Conservation (phyloP, 2,797 vertebrate genomes). For the Cryptoprocta ferox region DNA sequence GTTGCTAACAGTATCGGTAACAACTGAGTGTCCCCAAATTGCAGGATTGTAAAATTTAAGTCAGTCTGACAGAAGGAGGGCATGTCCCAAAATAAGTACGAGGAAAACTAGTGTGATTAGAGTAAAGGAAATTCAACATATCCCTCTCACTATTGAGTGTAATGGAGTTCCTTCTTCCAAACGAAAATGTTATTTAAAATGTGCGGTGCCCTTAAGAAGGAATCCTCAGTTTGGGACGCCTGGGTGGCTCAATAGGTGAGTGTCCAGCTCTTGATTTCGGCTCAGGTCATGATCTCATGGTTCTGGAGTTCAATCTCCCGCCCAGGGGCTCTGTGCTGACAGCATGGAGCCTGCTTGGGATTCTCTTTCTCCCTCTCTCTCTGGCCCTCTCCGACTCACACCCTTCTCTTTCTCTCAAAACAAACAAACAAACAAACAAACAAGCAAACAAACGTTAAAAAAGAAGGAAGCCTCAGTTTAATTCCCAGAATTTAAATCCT, state of each 20-base stretch:
- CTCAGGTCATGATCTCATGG: too few species aligned
- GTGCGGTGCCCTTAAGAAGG: slow-evolving; percentile 59
- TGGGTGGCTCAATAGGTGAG: too few species aligned
- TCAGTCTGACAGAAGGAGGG: slow-evolving; percentile 38
- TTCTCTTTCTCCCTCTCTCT: too few species aligned
- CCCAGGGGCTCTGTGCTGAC: too few species aligned
- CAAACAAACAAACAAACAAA: too few species aligned
- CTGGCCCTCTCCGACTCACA: too few species aligned
- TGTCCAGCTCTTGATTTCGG: too few species aligned
- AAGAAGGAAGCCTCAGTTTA: slow-evolving; percentile 50
- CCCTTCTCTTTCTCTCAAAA: too few species aligned
- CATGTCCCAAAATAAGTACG: slow-evolving; percentile 56
- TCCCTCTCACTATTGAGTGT: slow-evolving; percentile 33
- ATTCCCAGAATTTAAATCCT: slow-evolving; percentile 14
- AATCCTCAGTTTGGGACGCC: not conserved
- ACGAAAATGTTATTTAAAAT: slow-evolving; percentile 32
- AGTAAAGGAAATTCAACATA: slow-evolving; percentile 51
- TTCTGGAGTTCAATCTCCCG: too few species aligned
- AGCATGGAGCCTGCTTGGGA: too few species aligned
- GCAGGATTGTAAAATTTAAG: slow-evolving; percentile 45
- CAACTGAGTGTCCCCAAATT: slow-evolving; percentile 37
- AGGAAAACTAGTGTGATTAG: slow-evolving; percentile 65
- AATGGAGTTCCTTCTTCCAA: slow-evolving; percentile 57
- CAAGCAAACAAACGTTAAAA: too few species aligned
- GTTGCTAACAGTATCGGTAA: not conserved